These are phyloP conservation scores for Drosophila engyochracea DNA, from an alignment of 2,888 invertebrate genomes.

Conservation along the genomic window DNA sequence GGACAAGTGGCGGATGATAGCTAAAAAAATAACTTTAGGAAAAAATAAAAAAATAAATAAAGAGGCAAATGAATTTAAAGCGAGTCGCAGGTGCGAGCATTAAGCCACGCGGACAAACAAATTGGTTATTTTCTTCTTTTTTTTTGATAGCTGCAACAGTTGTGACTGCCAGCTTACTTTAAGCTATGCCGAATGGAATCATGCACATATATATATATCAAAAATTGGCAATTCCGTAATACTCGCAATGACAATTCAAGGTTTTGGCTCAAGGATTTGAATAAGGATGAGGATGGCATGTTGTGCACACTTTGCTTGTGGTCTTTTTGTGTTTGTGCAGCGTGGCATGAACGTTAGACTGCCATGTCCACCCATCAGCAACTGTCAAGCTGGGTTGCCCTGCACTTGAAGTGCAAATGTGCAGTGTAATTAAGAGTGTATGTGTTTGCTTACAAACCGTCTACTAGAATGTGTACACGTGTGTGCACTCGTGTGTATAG, in stretches of 20 bases:
- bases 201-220: slow-evolving; percentile 17
- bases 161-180: slow-evolving; percentile 8
- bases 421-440: slow-evolving; percentile 75
- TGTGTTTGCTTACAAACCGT: slow-evolving; percentile 8
- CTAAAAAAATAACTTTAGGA: not conserved
- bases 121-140: slow-evolving; percentile 50
- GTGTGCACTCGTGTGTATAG: slow-evolving; percentile 24
- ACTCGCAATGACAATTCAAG: slow-evolving; percentile 43
- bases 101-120: slow-evolving; percentile 58
- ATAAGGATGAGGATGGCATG: slow-evolving; percentile 20
- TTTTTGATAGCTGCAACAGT: slow-evolving; percentile 38
- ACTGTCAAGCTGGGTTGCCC: slow-evolving; percentile 45
- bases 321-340: slow-evolving; percentile 72
- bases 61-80: slow-evolving; percentile 62
- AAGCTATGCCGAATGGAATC: not conserved
- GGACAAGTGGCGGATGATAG: slow-evolving; percentile 34
- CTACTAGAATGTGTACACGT: slow-evolving; percentile 2
- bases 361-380: slow-evolving; percentile 38
- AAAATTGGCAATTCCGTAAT: slow-evolving; percentile 17
- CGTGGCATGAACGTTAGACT: slow-evolving; percentile 66
- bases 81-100: slow-evolving; percentile 67
- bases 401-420: slow-evolving; percentile 76
- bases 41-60: slow-evolving; percentile 27
- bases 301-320: slow-evolving; percentile 48
- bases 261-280: slow-evolving; percentile 43